These are phyloP conservation scores for Penaeus chinensis DNA, from an alignment of 1,140 invertebrate species.

Conservation along the genomic window DNA sequence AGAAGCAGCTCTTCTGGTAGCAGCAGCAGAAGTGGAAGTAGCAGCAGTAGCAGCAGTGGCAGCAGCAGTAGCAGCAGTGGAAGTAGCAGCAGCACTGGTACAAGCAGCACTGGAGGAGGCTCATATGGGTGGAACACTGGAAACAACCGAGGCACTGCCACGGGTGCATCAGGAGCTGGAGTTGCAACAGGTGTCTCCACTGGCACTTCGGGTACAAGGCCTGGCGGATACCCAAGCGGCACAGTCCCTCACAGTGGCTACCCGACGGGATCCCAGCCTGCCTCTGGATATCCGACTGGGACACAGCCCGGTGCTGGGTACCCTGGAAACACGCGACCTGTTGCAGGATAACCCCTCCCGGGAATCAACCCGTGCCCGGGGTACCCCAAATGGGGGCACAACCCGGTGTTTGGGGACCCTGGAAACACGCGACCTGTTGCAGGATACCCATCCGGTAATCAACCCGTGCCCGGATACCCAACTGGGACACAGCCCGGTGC, in stretches of 20 bases:
- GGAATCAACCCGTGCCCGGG: background rate
- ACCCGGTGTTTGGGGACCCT: background rate
- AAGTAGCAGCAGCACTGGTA: no score
- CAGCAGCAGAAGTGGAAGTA: no score
- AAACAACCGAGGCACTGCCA: background rate
- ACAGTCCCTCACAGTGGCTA: no score
- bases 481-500: background rate
- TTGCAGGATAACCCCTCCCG: background rate
- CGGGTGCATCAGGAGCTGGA: background rate
- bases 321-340: background rate
- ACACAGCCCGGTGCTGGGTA: slow-evolving; percentile 5
- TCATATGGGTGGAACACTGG: no score
- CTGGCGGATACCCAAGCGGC: no score
- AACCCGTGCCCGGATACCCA: slow-evolving; percentile 1
- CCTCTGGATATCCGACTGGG: background rate
- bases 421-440: background rate
- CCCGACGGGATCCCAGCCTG: no score
- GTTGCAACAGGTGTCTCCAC: background rate
- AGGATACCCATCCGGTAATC: background rate
- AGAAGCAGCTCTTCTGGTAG: no score
- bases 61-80: no score
- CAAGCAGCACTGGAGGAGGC: no score
- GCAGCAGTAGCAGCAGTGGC: no score
- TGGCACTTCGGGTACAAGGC: background rate
- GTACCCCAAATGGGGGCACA: slow-evolving; percentile 6